Evolutionary conservation across 2,113 vertebrate genomes (phyloP), one percentile per base, ranked within the genome.

Genomic region (Tupaia tana): DNA sequence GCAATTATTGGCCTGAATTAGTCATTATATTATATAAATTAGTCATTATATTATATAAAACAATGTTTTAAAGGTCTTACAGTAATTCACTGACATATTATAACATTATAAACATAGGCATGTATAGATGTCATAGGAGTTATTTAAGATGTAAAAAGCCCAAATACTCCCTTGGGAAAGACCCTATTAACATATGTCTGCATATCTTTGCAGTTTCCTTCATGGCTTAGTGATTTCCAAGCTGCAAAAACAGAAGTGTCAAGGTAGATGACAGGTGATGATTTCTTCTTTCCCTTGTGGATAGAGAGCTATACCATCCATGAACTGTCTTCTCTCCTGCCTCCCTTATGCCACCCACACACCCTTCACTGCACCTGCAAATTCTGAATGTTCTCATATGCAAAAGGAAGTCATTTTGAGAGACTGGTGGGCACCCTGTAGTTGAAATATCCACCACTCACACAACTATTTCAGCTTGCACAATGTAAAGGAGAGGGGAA

Each of bases 1-100:
- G 74, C 87, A 84, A 64, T 97, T 93, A 81, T 16, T 93, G 85
- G 15, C 13, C 12, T 91, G 63, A 43, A 92, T 56, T n/a, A 63
- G 27, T 70, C 27, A 86, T 83, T 66, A 84, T 93, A 67, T 29
- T 34, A n/a, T 61, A 58, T 22, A 52, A 93, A 92, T 56, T n/a
- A 63, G 27, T 70, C 27, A 86, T 83, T 66, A 84, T 93, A 67
- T 29, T 34, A n/a, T 61, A 58, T 54, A 89, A 95, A 93, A 54
- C 12, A 70, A 63, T 75, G 61, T 18, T 43, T 82, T 67, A 20
- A 94, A 92, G 18, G 95, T 78, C 34, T 9, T 67, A 74, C 86
- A 82, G 7, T 25, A 66, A 19, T 79, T 2, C 3, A 31, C n/a
- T 89, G 20, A 43, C 29, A 25, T 56, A 61, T 69, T 80, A 16